Base-by-base conservation (phyloP, 2,797 vertebrate species). In the Gymnodraco acuticeps region DNA sequence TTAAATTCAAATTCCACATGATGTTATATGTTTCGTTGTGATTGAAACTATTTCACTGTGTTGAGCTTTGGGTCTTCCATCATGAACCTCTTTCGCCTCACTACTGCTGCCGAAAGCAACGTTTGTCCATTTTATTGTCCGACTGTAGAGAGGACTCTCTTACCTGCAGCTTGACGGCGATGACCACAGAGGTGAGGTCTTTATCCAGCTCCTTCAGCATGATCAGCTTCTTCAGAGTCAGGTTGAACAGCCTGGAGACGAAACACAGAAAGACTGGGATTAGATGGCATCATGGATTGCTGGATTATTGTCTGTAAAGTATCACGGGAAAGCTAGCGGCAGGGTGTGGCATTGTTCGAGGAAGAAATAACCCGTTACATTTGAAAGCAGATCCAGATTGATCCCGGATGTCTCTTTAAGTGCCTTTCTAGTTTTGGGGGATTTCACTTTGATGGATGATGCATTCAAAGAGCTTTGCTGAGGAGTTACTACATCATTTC, bases 161-260 rank as follows among this genome's bases (percentile, higher is more conserved):
- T 72, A 97, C 97, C 96, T 98, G 97, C 20, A 98, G 94, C 81
- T 98, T 98, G 88, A 98, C 97, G 0, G 97, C 96, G 5, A 98
- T 97, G 81, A 98, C 97, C 83, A 98, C 97, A 0, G 97, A 97
- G 12, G 95, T 97, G 66, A 98, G 95, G 75, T 98, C 97, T 89
- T 97, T 98, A 78, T 98, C 97, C 95, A 98, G 93, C 88, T 98
- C 97, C 87, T 97, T 98, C 70, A 98, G 87, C 95, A 98, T 96
- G 76, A 97, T 92, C 50, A 98, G 95, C 89, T 98, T 98, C 93
- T 97, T 97, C 90, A 98, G 93, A 3, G 96, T 98, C 93, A 98
- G 87, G 85, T 95, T 97, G 91, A 98, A 98, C 1, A 98, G 93
- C 83, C 97, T 98, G 94, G 2, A 51, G 23, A 20, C 42, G 23